A percentile compares a stretch with the other conserved stretches of the same genome.
phyloP scores from a whole-genome alignment of 2,888 invertebrate genomes.

The Amphipyra tragopoginis region DNA sequence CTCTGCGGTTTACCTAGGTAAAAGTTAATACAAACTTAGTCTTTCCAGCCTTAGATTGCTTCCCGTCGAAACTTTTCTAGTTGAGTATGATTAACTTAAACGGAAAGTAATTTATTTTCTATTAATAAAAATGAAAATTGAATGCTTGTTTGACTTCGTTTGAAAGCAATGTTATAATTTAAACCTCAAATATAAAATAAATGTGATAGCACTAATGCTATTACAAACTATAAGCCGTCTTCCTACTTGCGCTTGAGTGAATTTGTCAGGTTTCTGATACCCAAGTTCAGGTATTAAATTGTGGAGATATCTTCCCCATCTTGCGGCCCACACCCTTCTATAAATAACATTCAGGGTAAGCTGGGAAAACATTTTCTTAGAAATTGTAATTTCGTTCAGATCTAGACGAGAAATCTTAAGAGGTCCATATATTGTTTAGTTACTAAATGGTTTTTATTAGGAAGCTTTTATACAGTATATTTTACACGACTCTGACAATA shows the following conservation, averaged over 20 bases:
- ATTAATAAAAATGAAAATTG: constrained; percentile 13
- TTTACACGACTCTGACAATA: background rate
- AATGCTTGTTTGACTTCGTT: constrained; percentile 1
- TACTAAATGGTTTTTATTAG: constrained; percentile 4
- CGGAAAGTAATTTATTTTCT: constrained; percentile 20
- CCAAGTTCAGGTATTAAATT: constrained; percentile 33
- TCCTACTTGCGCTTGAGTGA: constrained; percentile 25
- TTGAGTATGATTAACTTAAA: constrained; percentile 20
- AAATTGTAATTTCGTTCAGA: constrained; percentile 30
- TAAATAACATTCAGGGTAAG: constrained; percentile 41
- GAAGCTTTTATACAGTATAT: constrained; percentile 2
- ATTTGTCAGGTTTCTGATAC: constrained; percentile 36
- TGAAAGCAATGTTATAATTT: constrained; percentile 10
- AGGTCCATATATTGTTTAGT: constrained; percentile 2
- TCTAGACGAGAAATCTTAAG: constrained; percentile 14
- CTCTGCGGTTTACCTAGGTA: constrained; percentile 1
- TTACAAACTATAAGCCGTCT: constrained; percentile 19
- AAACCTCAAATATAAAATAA: constrained; percentile 1
- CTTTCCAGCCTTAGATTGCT: constrained; percentile 15
- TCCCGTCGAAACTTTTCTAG: constrained; percentile 21
- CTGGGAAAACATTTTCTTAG: constrained; percentile 34
- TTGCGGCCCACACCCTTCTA: constrained; percentile 42
- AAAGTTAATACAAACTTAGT: constrained; percentile 18
- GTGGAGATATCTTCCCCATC: constrained; percentile 19
- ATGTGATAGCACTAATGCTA: constrained; percentile 8